Base-by-base conservation (phyloP, 2,888 invertebrate genomes). In the Lydus trimaculatus region DNA sequence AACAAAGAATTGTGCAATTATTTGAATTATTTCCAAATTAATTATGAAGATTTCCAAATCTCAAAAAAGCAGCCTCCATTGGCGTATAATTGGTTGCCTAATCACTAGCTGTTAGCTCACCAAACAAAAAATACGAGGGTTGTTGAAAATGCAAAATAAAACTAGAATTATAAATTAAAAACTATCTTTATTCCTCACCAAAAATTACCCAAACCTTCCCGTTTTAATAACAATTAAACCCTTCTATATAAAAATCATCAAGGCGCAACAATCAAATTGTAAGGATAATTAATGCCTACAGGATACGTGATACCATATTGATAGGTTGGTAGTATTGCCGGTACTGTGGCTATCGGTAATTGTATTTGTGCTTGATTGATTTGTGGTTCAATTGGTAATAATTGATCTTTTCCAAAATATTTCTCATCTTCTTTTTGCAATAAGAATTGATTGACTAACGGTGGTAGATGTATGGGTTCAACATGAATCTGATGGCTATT, bases 271-370 rank as follows among this genome's bases (percentile, higher is more conserved):
- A 69, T 66, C 13, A 69, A 48, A 61, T 71, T 69, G 36, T 68
- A 67, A 28, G 73, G 73, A 58, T 73, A 68, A 58, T 72, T 67
- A 15, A 66, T 25, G 11, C 66, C 72, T 36, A 70, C 70, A 31
- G 70, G 62, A 59, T 73, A 71, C 61, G 70, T 63, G 23, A 72
- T 61, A 9, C 43, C 64, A 33, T 69, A 69, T 56, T 69, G 69
- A 61, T 68, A 63, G n/a, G 68, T 52, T 8, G 73, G 72, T 15
- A 73, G 23, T 31, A 60, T 31, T 8, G 60, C 33, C 13, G 60
- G 33, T 13, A 60, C 17, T 36, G 60, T 60, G 17, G 60, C 60
- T 33, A 60, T 33, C 0, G 60, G 60, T 3, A 60, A 62, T 23
- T 62, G 43, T n/a, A 43, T 25, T 33, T 60, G 31, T 17, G 17